Conservation (phyloP, 2,113 vertebrate genomes). For the Macrotus californicus region DNA sequence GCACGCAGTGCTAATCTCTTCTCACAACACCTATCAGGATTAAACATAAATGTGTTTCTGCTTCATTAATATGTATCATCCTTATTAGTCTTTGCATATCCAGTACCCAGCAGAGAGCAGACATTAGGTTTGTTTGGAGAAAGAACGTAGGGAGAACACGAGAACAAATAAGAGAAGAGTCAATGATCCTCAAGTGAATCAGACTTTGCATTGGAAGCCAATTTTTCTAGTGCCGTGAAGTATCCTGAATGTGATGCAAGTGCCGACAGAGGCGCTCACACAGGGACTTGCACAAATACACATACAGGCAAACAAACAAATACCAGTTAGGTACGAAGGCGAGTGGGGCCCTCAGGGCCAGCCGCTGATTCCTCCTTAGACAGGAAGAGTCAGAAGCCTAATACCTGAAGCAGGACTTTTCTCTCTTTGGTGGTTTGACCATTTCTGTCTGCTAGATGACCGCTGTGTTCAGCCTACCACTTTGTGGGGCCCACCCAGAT, state of each 20-base stretch:
- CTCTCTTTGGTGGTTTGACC: not conserved
- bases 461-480: not conserved
- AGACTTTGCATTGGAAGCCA: not conserved
- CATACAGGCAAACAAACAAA: not conserved
- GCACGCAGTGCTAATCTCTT: not conserved
- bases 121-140: not conserved
- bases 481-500: not conserved
- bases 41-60: not conserved
- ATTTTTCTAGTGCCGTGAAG: not conserved
- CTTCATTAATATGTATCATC: not conserved
- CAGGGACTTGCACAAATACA: not conserved
- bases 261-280: not conserved
- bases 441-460: not conserved
- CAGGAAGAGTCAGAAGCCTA: not conserved
- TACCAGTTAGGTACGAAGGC: not conserved
- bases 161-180: not conserved
- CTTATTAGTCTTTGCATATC: not conserved
- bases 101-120: not conserved
- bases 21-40: not conserved
- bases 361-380: not conserved
- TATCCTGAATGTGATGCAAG: not conserved
- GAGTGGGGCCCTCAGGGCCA: not conserved
- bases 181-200: not conserved
- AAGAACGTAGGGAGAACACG: not conserved
- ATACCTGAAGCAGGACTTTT: not conserved